These are phyloP conservation scores for Marasmarcha lunaedactyla DNA, from an alignment of 2,888 invertebrate genomes.

Conservation along the genomic window DNA sequence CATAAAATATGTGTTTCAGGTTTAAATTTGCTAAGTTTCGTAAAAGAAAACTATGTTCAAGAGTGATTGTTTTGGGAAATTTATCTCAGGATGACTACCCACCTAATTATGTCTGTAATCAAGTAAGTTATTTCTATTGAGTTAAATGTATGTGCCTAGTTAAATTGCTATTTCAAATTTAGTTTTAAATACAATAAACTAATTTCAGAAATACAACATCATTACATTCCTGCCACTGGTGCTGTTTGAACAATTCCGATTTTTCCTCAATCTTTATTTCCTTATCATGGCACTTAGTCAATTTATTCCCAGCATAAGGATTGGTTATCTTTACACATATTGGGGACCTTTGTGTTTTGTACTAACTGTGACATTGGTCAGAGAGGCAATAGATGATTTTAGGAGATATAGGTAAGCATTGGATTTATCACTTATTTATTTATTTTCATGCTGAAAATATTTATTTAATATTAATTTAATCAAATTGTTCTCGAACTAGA, in stretches of 20 bases:
- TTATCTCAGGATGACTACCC: constrained; percentile 87
- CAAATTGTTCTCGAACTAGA: background rate
- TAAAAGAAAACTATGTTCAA: constrained; percentile 79
- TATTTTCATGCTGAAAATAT: too few relatives aligned
- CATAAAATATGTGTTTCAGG: constrained; percentile 54
- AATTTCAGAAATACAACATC: constrained; percentile 91
- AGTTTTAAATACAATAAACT: background rate
- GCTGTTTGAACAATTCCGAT: constrained; percentile 98
- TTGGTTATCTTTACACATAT: constrained; percentile 98
- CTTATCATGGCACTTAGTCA: constrained; percentile 98
- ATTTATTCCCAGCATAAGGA: constrained; percentile 95
- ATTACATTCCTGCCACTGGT: constrained; percentile 92
- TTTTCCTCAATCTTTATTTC: constrained; percentile 98
- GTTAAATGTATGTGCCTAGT: too few relatives aligned
- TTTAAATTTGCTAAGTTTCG: constrained; percentile 74
- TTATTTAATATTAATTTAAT: background rate
- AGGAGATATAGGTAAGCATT: constrained; percentile 76
- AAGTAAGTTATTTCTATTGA: constrained; percentile 48
- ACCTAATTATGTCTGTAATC: constrained; percentile 96
- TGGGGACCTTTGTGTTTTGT: constrained; percentile 99
- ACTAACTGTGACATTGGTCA: constrained; percentile 92
- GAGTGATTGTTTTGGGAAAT: constrained; percentile 83
- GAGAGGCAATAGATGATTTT: constrained; percentile 97
- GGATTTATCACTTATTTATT: background rate
- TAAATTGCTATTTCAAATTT: background rate